Conservation (phyloP, 1,140 invertebrate genomes). For the Calliphora vicina region DNA sequence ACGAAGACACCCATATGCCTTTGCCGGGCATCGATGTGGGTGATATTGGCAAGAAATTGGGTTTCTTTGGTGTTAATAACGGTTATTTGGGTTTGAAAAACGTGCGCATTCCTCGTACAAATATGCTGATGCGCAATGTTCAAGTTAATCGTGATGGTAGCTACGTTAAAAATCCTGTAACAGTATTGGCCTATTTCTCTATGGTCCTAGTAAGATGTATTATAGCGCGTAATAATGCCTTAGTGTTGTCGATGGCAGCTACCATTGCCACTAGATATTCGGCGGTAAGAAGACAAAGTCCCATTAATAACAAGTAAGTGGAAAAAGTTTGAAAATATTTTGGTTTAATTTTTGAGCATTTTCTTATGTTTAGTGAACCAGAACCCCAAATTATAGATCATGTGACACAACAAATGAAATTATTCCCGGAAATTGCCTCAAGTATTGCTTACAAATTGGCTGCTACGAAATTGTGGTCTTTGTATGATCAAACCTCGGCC, state of each 20-base stretch:
- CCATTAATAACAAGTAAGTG: constrained; percentile 80
- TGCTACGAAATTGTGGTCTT: constrained; percentile 77
- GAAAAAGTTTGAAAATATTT: background rate
- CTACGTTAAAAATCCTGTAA: constrained; percentile 82
- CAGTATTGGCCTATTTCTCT: constrained; percentile 89
- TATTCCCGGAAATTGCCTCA: constrained; percentile 86
- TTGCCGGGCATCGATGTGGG: constrained; percentile 88
- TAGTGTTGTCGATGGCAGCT: constrained; percentile 76
- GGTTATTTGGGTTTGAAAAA: constrained; percentile 87
- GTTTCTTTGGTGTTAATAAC: constrained; percentile 90
- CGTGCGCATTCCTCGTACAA: constrained; percentile 83
- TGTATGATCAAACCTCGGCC: constrained; percentile 80
- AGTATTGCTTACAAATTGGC: constrained; percentile 78
- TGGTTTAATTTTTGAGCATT: background rate
- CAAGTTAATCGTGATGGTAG: constrained; percentile 88
- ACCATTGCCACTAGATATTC: constrained; percentile 90
- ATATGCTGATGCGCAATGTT: constrained; percentile 94
- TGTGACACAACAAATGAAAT: constrained; percentile 90
- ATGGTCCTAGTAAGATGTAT: constrained; percentile 94
- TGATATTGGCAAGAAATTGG: constrained; percentile 93
- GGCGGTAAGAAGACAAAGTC: constrained; percentile 85
- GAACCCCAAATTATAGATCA: constrained; percentile 94
- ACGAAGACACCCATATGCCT: constrained; percentile 86
- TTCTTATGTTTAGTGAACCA: constrained; percentile 62
- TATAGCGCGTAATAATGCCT: constrained; percentile 73